A percentile compares a stretch with the other conserved stretches of the same genome.
These are phyloP conservation scores for Andricus curvator DNA, from an alignment of 2,888 invertebrate species.

Conservation along the genomic window DNA sequence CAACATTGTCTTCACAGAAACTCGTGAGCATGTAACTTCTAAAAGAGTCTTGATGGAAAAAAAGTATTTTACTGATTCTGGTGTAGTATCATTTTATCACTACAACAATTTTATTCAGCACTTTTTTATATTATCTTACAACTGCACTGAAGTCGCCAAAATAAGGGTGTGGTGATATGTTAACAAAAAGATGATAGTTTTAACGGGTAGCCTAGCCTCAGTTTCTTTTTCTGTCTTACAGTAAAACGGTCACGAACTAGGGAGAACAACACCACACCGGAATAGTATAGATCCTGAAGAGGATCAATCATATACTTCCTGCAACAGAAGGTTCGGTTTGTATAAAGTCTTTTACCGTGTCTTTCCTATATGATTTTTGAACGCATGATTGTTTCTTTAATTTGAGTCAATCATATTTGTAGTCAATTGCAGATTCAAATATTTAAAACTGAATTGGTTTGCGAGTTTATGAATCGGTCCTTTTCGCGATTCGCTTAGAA, in stretches of 20 bases:
- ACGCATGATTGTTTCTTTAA: slow-evolving; percentile 31
- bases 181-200: slow-evolving; percentile 57
- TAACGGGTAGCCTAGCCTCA: slow-evolving; percentile 66
- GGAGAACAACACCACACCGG: slow-evolving; percentile 80
- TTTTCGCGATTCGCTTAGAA: too few relatives aligned
- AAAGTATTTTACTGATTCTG: not conserved
- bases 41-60: not conserved
- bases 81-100: not conserved
- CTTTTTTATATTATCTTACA: not conserved
- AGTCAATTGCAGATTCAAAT: too few relatives aligned
- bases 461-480: too few relatives aligned
- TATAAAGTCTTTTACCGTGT: slow-evolving; percentile 56
- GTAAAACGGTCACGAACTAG: slow-evolving; percentile 90
- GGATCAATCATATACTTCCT: slow-evolving; percentile 66
- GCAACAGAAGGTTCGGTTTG: slow-evolving; percentile 71
- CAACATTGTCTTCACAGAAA: not conserved
- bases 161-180: slow-evolving; percentile 58
- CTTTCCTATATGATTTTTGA: slow-evolving; percentile 42
- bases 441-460: too few relatives aligned
- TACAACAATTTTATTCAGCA: not conserved
- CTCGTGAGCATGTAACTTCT: not conserved
- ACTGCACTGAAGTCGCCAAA: slow-evolving; percentile 35
- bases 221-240: slow-evolving; percentile 75
- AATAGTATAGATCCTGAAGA: slow-evolving; percentile 77
- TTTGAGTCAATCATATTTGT: not conserved